phyloP scores from a whole-genome alignment of 2,888 invertebrate genomes.

The Andrena fulva region DNA sequence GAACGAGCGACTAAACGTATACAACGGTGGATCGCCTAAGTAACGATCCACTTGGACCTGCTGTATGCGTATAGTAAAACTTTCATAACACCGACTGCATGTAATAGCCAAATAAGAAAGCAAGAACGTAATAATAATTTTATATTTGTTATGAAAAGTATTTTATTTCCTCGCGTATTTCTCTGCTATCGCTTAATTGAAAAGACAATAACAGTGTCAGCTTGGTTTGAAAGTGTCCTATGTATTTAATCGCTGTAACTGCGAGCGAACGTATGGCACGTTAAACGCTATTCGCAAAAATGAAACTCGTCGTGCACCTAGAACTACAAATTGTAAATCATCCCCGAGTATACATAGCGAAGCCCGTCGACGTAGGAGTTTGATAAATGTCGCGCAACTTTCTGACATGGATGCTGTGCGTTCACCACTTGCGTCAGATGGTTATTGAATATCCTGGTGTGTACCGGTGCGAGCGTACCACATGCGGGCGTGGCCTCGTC shows the following conservation, averaged over 20 bases:
- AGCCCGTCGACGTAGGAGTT: conserved; percentile 32
- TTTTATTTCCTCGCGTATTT: conserved; percentile 3
- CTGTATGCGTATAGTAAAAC: not conserved
- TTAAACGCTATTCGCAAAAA: conserved; percentile 1
- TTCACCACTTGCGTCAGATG: not conserved
- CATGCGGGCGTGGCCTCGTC: conserved; percentile 68
- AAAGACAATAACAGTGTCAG: not conserved
- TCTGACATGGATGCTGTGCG: not conserved
- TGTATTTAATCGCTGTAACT: conserved; percentile 21
- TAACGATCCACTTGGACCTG: not conserved
- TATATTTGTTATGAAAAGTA: not conserved
- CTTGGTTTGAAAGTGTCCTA: conserved; percentile 3
- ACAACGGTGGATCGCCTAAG: conserved; percentile 64
- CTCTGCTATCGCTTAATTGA: not conserved
- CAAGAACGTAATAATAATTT: conserved; percentile 11
- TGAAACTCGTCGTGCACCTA: not conserved
- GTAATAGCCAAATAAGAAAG: not conserved
- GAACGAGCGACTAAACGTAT: conserved; percentile 66
- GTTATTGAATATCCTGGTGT: conserved; percentile 62
- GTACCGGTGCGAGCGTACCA: conserved; percentile 63
- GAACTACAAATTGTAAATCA: conserved; percentile 9
- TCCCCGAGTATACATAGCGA: conserved; percentile 30
- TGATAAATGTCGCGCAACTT: conserved; percentile 15
- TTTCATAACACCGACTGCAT: not conserved
- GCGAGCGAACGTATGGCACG: not conserved